Percentiles rank a stretch among this genome's conserved stretches.
Conservation (phyloP, 1,140 invertebrate species). For the Heliconius himera region DNA sequence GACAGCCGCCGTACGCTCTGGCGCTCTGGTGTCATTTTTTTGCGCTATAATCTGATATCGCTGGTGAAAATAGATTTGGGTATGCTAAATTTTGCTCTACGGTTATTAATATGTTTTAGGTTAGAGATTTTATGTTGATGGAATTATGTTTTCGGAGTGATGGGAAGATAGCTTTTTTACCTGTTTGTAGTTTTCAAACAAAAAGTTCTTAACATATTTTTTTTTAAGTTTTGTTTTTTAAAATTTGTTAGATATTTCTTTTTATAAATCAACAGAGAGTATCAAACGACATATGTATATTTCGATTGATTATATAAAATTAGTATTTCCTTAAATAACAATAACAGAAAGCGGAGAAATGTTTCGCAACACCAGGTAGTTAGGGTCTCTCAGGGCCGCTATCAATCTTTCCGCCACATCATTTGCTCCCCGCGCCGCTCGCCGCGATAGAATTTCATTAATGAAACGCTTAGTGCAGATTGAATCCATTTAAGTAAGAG, state of each 20-base stretch:
- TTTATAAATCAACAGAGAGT: background rate
- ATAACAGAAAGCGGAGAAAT: background rate
- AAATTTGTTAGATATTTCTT: no score
- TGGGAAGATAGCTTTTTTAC: no score
- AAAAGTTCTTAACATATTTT: no score
- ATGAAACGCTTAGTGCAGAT: slow-evolving; percentile 80
- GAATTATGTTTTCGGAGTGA: background rate
- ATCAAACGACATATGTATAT: background rate
- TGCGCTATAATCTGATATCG: slow-evolving; percentile 35
- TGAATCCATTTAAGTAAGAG: slow-evolving; percentile 79
- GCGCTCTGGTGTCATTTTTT: slow-evolving; percentile 41
- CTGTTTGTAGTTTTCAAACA: no score
- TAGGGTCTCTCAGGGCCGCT: slow-evolving; percentile 45
- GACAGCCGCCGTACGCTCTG: slow-evolving; percentile 47
- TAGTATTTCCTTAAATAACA: background rate
- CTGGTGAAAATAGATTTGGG: slow-evolving; percentile 4
- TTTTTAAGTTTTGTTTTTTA: no score
- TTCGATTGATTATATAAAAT: background rate
- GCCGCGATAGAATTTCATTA: slow-evolving; percentile 79
- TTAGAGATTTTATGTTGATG: background rate
- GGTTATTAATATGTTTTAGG: background rate
- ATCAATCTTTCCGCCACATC: slow-evolving; percentile 80
- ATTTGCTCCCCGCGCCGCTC: slow-evolving; percentile 71
- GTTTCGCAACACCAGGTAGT: slow-evolving; percentile 36
- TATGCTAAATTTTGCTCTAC: background rate